A percentile compares a stretch with the other conserved stretches of the same genome.
phyloP scores from a whole-genome alignment of 2,797 vertebrate species.

The Craterocephalus amniculus region DNA sequence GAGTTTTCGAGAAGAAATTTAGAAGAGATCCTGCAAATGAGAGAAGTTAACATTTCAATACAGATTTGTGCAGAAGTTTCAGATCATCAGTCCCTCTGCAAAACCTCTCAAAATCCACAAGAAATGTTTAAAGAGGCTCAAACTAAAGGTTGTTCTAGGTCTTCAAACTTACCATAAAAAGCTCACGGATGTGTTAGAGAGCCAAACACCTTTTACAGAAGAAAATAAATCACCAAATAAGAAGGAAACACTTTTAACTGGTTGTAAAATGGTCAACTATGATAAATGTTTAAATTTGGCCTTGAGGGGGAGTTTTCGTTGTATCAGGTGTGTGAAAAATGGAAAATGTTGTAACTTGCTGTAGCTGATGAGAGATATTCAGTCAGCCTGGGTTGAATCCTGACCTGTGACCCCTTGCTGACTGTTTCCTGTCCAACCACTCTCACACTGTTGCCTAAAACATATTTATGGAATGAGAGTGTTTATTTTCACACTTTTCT shows the following conservation, averaged over 20 bases:
- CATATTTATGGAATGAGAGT: too few relatives aligned
- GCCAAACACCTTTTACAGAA: background rate
- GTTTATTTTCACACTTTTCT: background rate
- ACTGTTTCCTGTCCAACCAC: background rate
- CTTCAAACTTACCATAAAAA: background rate
- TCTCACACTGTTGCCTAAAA: background rate
- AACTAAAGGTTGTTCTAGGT: background rate
- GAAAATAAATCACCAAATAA: too few relatives aligned
- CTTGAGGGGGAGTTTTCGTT: too few relatives aligned
- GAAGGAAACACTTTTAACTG: too few relatives aligned
- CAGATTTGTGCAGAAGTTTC: background rate
- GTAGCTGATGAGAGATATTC: background rate
- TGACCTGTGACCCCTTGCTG: background rate
- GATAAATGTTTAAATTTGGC: too few relatives aligned
- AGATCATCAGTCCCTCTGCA: background rate
- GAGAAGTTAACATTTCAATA: background rate
- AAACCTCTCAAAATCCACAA: too few relatives aligned
- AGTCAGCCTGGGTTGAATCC: background rate
- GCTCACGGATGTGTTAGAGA: background rate
- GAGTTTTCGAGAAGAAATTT: background rate
- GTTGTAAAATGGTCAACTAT: too few relatives aligned
- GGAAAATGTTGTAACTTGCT: too few relatives aligned
- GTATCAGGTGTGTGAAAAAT: too few relatives aligned
- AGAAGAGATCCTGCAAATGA: background rate
- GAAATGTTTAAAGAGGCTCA: background rate